A percentile compares a stretch with the other conserved stretches of the same genome.
These are phyloP conservation scores for Siphonodentalium dalli DNA, from an alignment of 2,888 invertebrate genomes.

Conservation along the genomic window DNA sequence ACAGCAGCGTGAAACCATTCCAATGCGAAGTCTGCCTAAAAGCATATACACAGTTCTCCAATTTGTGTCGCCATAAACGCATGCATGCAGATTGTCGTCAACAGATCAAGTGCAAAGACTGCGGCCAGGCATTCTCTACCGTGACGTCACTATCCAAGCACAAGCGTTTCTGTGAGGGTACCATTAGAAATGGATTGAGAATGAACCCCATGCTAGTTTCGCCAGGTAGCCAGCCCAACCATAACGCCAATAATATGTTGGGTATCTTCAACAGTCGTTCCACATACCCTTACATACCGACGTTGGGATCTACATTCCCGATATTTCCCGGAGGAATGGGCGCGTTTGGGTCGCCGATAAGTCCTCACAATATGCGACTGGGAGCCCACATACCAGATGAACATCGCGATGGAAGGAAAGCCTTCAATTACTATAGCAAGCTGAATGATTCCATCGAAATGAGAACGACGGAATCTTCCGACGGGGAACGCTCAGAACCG, in stretches of 20 bases:
- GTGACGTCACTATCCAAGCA: constrained; percentile 92
- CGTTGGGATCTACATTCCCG: constrained; percentile 35
- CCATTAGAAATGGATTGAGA: constrained; percentile 53
- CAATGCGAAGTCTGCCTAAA: constrained; percentile 90
- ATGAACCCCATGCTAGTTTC: constrained; percentile 35
- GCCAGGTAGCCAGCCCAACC: constrained; percentile 18
- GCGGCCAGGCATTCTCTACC: constrained; percentile 90
- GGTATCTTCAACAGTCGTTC: constrained; percentile 46
- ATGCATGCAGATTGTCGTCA: constrained; percentile 97
- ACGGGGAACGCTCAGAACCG: too few relatives aligned
- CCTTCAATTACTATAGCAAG: too few relatives aligned
- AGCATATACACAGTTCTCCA: constrained; percentile 98
- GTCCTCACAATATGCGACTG: too few relatives aligned
- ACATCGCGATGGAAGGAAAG: too few relatives aligned
- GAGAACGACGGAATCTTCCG: too few relatives aligned
- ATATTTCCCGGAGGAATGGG: constrained; percentile 37
- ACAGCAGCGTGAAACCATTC: constrained; percentile 97
- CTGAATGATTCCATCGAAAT: too few relatives aligned
- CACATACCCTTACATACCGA: constrained; percentile 51
- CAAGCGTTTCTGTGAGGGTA: constrained; percentile 92
- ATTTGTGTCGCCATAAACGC: constrained; percentile 98
- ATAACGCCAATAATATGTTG: constrained; percentile 42
- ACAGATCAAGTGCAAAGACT: constrained; percentile 91
- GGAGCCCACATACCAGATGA: too few relatives aligned
- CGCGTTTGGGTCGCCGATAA: constrained; percentile 23